phyloP scores from a whole-genome alignment of 1,140 invertebrate species.

The Drosophila leontia region DNA sequence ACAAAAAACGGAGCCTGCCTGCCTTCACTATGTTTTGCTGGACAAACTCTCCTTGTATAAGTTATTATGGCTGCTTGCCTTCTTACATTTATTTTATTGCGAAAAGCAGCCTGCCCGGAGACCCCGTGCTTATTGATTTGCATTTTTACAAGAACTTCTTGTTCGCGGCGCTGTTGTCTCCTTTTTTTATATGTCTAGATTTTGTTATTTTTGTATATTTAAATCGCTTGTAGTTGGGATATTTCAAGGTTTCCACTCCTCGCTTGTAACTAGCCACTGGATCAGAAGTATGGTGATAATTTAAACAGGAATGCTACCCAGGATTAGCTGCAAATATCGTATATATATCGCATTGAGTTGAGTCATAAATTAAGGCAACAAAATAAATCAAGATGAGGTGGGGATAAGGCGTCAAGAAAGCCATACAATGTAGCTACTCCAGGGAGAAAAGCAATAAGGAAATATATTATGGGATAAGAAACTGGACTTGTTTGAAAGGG shows the following conservation, averaged over 20 bases:
- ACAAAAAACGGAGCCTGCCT: constrained; percentile 45
- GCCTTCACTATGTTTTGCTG: not conserved
- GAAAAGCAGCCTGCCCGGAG: constrained; percentile 35
- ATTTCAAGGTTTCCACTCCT: constrained; percentile 20
- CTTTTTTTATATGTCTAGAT: constrained; percentile 57
- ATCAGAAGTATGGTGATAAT: constrained; percentile 44
- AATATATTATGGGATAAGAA: constrained; percentile 26
- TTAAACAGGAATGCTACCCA: constrained; percentile 43
- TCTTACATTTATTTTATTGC: constrained; percentile 81
- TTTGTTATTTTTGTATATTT: constrained; percentile 81
- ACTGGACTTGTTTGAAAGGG: not conserved
- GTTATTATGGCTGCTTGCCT: constrained; percentile 36
- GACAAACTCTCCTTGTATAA: constrained; percentile 42
- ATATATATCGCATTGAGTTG: constrained; percentile 25
- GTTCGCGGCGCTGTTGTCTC: constrained; percentile 52
- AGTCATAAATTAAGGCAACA: constrained; percentile 44
- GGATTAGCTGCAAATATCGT: constrained; percentile 39
- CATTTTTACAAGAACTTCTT: constrained; percentile 77
- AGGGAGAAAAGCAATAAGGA: constrained; percentile 1
- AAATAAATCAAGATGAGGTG: constrained; percentile 52
- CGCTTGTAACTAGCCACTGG: constrained; percentile 34
- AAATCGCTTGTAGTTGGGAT: constrained; percentile 63
- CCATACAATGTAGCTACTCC: constrained; percentile 9
- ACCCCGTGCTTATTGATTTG: constrained; percentile 78
- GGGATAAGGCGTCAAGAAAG: constrained; percentile 21